Base-by-base conservation (phyloP, 2,113 vertebrate genomes). In the Mesitornis unicolor region DNA sequence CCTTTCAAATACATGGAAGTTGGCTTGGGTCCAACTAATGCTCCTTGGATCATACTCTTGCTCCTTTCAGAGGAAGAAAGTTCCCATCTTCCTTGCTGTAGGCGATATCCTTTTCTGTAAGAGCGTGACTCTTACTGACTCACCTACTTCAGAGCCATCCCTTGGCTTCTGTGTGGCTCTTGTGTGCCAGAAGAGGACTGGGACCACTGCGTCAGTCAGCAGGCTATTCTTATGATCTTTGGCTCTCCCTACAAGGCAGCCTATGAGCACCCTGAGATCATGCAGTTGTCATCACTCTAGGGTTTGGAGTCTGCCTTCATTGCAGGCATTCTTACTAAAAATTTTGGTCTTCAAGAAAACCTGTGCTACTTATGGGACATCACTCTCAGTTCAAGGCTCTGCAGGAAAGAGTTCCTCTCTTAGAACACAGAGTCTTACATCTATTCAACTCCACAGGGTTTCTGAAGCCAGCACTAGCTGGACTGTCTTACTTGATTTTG, bases 271-370 rank as follows among this genome's bases (percentile, higher is more conserved):
- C 33, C 40, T 3, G 12, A 61, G n/a, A 84, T 36, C 10, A 26
- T 0, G 1, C 14, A 38, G 29, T 10, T 47, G 13, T 40, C 16
- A 7, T 47, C 36, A 13, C 16, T 38, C n/a, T 11, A 43, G 33
- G 18, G 15, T 67, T 47, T 61, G 36, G 25, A 16, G 7, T 26
- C 33, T 84, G 42, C 45, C 63, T 84, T 47, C 25, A 7, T 24
- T 50, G 19, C 13, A 33, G 42, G 17, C 15, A 35, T 25, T 70
- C 59, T 59, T 45, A 40, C 16, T 59, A 45, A 61, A 33, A n/a
- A 4, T 3, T 63, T 71, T 76, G 17, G 8, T 63, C 17, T 76
- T 84, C 36, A 57, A 53, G 47, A 81, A 68, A 61, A 38, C 7
- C 24, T 76, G 29, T 47, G 35, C 45, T 75, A 6, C 48, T 31